Conservation (phyloP, 1,140 invertebrate species). For the Cotesia typhae region DNA sequence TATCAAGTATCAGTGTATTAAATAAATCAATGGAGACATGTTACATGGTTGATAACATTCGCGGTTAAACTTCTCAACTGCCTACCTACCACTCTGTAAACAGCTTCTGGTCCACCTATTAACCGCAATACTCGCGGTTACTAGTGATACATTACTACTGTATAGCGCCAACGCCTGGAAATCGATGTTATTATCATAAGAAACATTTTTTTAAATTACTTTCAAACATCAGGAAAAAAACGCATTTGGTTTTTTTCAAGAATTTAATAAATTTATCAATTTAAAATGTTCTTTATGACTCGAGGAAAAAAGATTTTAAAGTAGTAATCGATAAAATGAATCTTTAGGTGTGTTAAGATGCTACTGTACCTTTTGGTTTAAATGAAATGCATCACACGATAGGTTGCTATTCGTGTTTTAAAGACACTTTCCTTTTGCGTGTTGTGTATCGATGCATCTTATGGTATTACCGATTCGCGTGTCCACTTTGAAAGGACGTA, state of each 20-base stretch:
- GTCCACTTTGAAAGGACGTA: slow-evolving; percentile 7
- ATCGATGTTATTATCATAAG: neutral
- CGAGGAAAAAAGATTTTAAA: no score
- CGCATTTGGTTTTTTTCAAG: no score
- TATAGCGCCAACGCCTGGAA: neutral
- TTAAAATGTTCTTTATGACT: no score
- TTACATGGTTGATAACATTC: slow-evolving; percentile 16
- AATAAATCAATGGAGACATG: slow-evolving; percentile 17
- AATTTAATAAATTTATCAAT: no score
- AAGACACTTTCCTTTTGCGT: slow-evolving; percentile 1
- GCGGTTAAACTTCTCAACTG: slow-evolving; percentile 40
- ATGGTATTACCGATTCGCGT: neutral
- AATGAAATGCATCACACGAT: neutral
- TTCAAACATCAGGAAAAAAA: no score
- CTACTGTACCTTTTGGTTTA: neutral
- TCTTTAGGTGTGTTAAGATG: no score
- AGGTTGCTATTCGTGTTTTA: neutral
- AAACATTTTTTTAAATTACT: neutral
- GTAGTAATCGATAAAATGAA: no score
- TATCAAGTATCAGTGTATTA: neutral
- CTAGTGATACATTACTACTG: slow-evolving; percentile 4
- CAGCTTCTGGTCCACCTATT: neutral
- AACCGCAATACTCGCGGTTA: neutral
- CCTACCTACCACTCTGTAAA: slow-evolving; percentile 40
- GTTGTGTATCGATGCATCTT: slow-evolving; percentile 3